Conservation (phyloP, 2,797 vertebrate genomes). For the Argya squamiceps region DNA sequence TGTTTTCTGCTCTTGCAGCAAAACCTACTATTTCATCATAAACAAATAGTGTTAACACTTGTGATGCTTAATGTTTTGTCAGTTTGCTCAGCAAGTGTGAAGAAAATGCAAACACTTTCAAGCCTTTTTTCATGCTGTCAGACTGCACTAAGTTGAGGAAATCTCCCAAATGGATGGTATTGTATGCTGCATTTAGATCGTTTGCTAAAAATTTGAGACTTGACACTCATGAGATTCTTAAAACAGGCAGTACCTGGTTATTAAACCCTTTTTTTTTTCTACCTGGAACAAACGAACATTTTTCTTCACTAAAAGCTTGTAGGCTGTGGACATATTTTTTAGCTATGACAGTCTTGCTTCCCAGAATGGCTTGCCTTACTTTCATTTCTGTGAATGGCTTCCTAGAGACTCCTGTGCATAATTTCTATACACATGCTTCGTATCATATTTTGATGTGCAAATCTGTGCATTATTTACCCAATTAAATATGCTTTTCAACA, state of each 20-base stretch:
- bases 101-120: conserved; percentile 60
- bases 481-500: not conserved
- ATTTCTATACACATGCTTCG: not conserved
- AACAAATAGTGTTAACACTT: conserved; percentile 69
- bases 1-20: conserved; percentile 39
- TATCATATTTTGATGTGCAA: not conserved
- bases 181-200: not conserved
- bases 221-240: not conserved
- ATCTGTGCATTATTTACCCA: not conserved
- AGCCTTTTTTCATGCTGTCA: conserved; percentile 65
- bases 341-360: not conserved
- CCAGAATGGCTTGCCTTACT: not conserved
- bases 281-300: not conserved
- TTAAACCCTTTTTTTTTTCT: not conserved
- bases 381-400: not conserved
- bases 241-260: not conserved
- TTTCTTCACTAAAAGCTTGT: not conserved
- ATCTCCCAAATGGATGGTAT: conserved; percentile 25
- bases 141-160: conserved; percentile 33
- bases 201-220: not conserved
- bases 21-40: conserved; percentile 54
- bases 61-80: conserved; percentile 62
- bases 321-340: not conserved
- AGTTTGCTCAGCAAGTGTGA: conserved; percentile 65
- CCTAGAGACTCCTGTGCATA: not conserved